Evolutionary conservation across 2,888 invertebrate species (phyloP), one percentile per base, ranked within the genome.

Genomic region (Pecten maximus): DNA sequence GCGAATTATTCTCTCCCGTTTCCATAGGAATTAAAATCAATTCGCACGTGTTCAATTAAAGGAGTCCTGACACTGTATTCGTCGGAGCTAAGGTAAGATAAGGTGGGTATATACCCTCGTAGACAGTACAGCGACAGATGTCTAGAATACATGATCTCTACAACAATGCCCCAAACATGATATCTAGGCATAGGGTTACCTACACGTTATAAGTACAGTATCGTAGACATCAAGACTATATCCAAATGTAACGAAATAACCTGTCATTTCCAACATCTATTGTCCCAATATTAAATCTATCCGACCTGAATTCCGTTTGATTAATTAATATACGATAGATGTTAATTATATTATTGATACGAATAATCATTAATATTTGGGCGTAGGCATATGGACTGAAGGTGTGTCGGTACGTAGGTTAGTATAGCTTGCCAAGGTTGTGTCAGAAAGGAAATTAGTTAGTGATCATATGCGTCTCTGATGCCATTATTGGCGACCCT

Each of bases 371-470:
- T 74, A 74, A 74, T 35, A 35, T 74, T 74, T 35, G 74, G 74
- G 74, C 74, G 74, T 74, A 35, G 28, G 74, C 74, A 28, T 74
- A 16, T 10, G 15, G 74, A 2, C 35, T 35, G 74, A 74, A 74
- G 74, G 74, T 74, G 74, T 74, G 74, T 74, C 16, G 74, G 74
- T 23, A 35, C 74, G 35, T 35, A 74, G 1, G 74, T 28, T 35
- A 74, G 28, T 74, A 15, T 74, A 35, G 6, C 28, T 0, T 74
- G 74, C 74, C 74, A 74, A 74, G 28, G 74, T 74, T 74, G 74
- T 74, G 74, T 74, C 74, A 74, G 74, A 74, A 28, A 74, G 35
- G 74, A 74, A 74, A 74, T 35, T 35, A 74, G 74, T 35, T 74
- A 74, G 28, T 35, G 74, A 74, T 74, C 35, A 10, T 35, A 74